These are phyloP conservation scores for Nephotettix cincticeps DNA, from an alignment of 1,140 invertebrate genomes.

Conservation along the genomic window DNA sequence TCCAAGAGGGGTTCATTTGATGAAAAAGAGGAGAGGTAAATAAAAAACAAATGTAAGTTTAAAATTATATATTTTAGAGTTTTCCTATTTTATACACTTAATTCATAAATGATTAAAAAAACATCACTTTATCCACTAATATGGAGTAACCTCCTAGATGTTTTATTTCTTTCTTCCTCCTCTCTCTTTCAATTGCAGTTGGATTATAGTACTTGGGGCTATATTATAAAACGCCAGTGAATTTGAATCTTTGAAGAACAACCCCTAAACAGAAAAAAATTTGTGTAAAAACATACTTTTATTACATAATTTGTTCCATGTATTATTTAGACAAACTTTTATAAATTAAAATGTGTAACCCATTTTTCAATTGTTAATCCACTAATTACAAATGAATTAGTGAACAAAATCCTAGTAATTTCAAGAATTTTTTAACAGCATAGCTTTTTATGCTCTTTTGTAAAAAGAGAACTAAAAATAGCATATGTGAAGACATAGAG, in stretches of 20 bases:
- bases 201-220: slow-evolving; percentile 75
- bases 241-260: slow-evolving; percentile 98
- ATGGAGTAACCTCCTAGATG: too few species aligned
- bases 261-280: slow-evolving; percentile 66
- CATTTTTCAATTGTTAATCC: background rate
- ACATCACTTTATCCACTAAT: too few species aligned
- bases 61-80: too few species aligned
- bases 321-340: background rate
- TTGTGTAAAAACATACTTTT: background rate
- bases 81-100: too few species aligned
- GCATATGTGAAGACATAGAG: too few species aligned
- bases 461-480: too few species aligned
- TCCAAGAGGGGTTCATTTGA: too few species aligned
- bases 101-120: too few species aligned
- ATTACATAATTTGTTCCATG: background rate
- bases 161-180: slow-evolving; percentile 95
- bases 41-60: too few species aligned
- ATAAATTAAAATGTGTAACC: background rate
- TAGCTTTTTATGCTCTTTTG: background rate
- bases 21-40: too few species aligned
- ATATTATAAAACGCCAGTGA: slow-evolving; percentile 96
- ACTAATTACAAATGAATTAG: background rate
- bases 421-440: background rate
- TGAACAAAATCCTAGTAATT: background rate
- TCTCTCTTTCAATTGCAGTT: slow-evolving; percentile 93